Evolutionary conservation across 2,888 invertebrate genomes (phyloP), one percentile per base, ranked within the genome.

Genomic region (Diaperis boleti): DNA sequence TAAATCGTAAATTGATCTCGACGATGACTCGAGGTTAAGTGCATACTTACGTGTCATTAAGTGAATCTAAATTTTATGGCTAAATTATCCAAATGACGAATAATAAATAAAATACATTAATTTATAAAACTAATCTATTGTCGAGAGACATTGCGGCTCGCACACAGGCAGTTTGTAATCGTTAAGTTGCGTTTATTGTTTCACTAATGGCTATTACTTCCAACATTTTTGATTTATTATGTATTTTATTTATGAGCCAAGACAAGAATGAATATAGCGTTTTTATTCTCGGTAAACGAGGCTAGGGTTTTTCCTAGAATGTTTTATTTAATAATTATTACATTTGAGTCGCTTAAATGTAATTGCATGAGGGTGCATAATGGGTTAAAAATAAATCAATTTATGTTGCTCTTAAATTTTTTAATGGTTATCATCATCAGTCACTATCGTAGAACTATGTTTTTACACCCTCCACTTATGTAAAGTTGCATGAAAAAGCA

Each of bases 21-120:
- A 22, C 37, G 26, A 22, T 52, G 37, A 52, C 37, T 52, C 20
- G 37, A 26, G 22, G 22, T 52, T 52, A 52, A 52, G 20, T 39
- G 37, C 39, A 37, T 17, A 14, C 37, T 33, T 35, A 52, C 39
- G 52, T 37, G 39, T 52, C 17, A 52, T 52, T 52, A 52, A 52
- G 8, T 22, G 22, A 39, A 37, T 39, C 39, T 39, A 20, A 37
- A 37, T 52, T 52, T 52, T 52, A 52, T 52, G 52, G 39, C 52
- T 52, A 39, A 52, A 52, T 52, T 52, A 52, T 52, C 37, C 37
- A 14, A 50, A 33, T 18, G 31, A 20, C 39, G 49, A 52, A 39
- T 39, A 26, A 37, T 52, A 52, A 52, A 39, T 29, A 15, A 39
- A 39, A 20, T 20, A 14, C 37, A 39, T 13, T 26, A 39, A 26